Conservation (phyloP, 2,888 invertebrate genomes). For the Tricholauxania praeusta region DNA sequence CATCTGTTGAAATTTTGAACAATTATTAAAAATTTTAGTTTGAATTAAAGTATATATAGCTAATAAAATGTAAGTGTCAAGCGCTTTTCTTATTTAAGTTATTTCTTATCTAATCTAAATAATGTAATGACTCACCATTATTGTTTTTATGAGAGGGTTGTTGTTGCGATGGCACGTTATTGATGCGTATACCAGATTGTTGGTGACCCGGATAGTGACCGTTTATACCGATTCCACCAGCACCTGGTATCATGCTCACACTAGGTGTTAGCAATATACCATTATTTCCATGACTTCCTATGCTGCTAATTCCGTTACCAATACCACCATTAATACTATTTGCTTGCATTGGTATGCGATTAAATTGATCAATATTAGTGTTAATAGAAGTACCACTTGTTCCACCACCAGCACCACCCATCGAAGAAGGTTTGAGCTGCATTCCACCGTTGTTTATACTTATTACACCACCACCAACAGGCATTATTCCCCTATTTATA, state of each 20-base stretch:
- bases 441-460: conserved; percentile 47
- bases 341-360: conserved; percentile 65
- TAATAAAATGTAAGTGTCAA: too few species aligned
- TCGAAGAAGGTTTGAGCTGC: conserved; percentile 50
- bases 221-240: conserved; percentile 47
- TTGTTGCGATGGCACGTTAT: conserved; percentile 66
- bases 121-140: conserved; percentile 40
- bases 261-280: conserved; percentile 57
- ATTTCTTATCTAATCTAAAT: too few species aligned
- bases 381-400: conserved; percentile 62
- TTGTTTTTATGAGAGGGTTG: conserved; percentile 61
- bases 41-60: too few species aligned
- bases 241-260: conserved; percentile 57
- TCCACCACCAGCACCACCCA: conserved; percentile 50
- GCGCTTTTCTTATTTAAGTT: too few species aligned
- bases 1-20: conserved; percentile 66
- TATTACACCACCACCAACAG: conserved; percentile 40
- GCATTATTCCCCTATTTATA: conserved; percentile 54
- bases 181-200: conserved; percentile 65
- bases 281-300: conserved; percentile 47
- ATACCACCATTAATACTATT: conserved; percentile 55
- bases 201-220: conserved; percentile 53
- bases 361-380: conserved; percentile 67
- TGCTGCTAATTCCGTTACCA: conserved; percentile 48
- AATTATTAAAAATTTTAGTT: conserved; percentile 35